Conservation (phyloP, 1,140 invertebrate species). For the Chionoecetes opilio region DNA sequence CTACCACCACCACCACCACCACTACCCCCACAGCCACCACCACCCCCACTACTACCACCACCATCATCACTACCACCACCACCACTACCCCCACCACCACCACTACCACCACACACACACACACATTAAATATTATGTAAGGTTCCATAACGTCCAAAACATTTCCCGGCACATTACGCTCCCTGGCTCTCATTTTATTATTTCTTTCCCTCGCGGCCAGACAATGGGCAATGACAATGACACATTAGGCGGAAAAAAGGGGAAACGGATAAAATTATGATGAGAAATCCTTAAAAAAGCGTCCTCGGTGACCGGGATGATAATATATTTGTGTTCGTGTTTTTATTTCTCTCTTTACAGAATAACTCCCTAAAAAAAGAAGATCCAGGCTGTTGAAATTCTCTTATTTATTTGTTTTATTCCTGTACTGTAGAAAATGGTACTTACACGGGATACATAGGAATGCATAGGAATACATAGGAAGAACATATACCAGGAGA, state of each 20-base stretch:
- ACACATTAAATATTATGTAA: not conserved
- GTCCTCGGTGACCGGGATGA: not conserved
- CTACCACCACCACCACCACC: not conserved
- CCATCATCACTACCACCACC: not conserved
- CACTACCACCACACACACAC: not conserved
- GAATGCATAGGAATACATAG: too few species aligned
- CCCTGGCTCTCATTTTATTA: not conserved
- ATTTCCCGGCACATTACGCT: not conserved
- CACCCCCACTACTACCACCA: too few species aligned
- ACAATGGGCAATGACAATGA: conserved; percentile 28
- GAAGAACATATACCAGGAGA: too few species aligned
- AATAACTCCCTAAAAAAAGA: not conserved
- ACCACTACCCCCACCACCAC: too few species aligned
- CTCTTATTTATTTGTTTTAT: not conserved
- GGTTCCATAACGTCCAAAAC: not conserved
- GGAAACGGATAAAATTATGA: not conserved
- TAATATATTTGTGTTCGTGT: not conserved
- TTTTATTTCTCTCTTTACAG: not conserved
- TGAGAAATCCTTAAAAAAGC: conserved; percentile 11
- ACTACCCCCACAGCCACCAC: too few species aligned
- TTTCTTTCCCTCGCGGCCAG: conserved; percentile 1
- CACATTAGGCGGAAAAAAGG: not conserved
- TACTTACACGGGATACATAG: too few species aligned
- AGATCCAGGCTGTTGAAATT: not conserved
- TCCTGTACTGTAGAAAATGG: not conserved